Conservation (phyloP, 2,797 vertebrate species). For the Sebastes steindachneri region DNA sequence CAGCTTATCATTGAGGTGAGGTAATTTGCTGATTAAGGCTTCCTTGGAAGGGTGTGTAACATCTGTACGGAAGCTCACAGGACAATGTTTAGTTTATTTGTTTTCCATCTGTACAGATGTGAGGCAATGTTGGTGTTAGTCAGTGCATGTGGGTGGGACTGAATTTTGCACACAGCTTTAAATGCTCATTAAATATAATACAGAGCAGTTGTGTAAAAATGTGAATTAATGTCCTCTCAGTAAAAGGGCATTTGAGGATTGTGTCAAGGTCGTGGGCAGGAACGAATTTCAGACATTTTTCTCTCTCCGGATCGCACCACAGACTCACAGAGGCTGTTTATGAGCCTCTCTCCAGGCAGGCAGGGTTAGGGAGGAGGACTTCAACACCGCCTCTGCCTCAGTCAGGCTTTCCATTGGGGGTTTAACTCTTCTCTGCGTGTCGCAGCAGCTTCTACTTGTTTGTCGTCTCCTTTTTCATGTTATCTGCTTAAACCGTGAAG, state of each 20-base stretch:
- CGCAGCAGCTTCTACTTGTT: background rate
- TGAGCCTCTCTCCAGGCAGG: slow-evolving; percentile 23
- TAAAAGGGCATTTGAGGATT: slow-evolving; percentile 21
- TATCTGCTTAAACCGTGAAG: background rate
- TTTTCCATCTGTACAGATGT: background rate
- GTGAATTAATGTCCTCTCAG: background rate
- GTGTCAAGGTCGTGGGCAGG: slow-evolving; percentile 45
- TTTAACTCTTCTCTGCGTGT: background rate
- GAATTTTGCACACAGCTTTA: slow-evolving; percentile 14
- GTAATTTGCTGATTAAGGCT: background rate
- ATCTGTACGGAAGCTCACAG: slow-evolving; percentile 3
- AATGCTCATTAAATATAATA: background rate
- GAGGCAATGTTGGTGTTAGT: background rate
- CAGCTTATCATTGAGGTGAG: background rate
- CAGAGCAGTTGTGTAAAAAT: background rate
- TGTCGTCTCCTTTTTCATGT: background rate
- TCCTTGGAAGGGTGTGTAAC: slow-evolving; percentile 22
- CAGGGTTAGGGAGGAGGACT: slow-evolving; percentile 27
- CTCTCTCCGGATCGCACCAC: slow-evolving; percentile 31
- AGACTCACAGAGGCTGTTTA: slow-evolving; percentile 51
- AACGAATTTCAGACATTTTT: slow-evolving; percentile 69
- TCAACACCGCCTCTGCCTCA: slow-evolving; percentile 16
- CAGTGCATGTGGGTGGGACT: background rate
- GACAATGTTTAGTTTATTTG: background rate
- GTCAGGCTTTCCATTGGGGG: background rate